Base-by-base conservation (phyloP, 2,797 vertebrate species). In the Hydrolagus colliei region DNA sequence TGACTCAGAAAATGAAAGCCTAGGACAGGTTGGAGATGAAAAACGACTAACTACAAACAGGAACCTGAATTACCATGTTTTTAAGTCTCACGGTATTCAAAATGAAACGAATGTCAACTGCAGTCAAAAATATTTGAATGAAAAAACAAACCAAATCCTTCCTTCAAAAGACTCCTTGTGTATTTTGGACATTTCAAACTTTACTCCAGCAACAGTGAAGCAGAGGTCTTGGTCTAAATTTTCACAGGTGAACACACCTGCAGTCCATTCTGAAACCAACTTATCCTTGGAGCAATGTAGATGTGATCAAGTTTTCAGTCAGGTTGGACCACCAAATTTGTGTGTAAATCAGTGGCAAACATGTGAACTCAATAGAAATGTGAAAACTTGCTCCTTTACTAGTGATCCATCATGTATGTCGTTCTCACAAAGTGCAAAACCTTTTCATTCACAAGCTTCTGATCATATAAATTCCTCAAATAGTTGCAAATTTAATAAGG, bases 181-280 rank as follows among this genome's bases (percentile, higher is more conserved):
- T 92, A 96, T 99, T 91, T 95, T 99, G 90, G 98, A 99, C 91
- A 99, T 99, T 91, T 99, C 98, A 87, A 99, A 99, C 94, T 99
- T 99, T 91, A 99, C 98, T 86, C 98, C 98, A 71, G 98, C 98
- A 93, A 98, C 98, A 92, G 98, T 99, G 92, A 96, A 97, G 91
- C 97, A 98, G 92, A 96, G 96, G 2, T 98, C 97, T 72, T 93
- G 98, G 90, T 98, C 97, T 10, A 97, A 98, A 91, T 95, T 98
- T 89, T 99, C 97, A 86, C 97, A 97, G 88, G 97, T 97, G 0
- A 96, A 98, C 91, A 99, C 98, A 86, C 97, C 97, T 68, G 98
- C 95, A 92, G 94, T 99, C 90, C 98, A 97, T 87, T 97, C 97
- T 0, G 97, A 98, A 92, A 96, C 98, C 90, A 92, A 94, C 87